Evolutionary conservation across 2,113 vertebrate species (phyloP).

Genomic region (Pantherophis guttatus): DNA sequence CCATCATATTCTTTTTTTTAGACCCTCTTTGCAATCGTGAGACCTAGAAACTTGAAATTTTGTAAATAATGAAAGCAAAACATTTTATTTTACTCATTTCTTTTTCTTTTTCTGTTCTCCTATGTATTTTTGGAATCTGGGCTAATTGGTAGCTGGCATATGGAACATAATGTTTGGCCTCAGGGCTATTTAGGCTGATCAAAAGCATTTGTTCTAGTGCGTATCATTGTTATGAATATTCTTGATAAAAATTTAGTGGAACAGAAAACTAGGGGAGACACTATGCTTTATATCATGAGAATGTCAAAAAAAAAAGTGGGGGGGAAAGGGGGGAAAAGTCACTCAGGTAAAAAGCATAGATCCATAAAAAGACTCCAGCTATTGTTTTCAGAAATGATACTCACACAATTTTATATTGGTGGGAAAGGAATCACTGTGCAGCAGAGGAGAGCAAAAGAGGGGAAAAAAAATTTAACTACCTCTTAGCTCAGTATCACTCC

Average conservation of each 20-base stretch:
- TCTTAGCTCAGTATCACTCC: neutral
- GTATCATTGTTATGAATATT: slow-evolving; percentile 17
- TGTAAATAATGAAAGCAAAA: neutral
- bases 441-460: neutral
- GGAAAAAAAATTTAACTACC: neutral
- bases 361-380: neutral
- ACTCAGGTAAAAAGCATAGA: slow-evolving; percentile 6
- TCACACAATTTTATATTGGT: neutral
- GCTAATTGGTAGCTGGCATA: slow-evolving; percentile 28
- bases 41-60: neutral
- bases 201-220: slow-evolving; percentile 26
- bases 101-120: neutral
- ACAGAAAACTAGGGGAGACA: neutral
- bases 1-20: neutral
- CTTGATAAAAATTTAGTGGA: slow-evolving; percentile 15
- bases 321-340: neutral
- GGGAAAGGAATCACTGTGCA: neutral
- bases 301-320: neutral
- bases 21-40: neutral
- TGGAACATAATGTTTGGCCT: slow-evolving; percentile 22
- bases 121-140: slow-evolving; percentile 14
- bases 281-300: neutral
- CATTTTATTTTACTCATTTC: neutral
- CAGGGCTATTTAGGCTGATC: slow-evolving; percentile 20
- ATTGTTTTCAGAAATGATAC: neutral